Evolutionary conservation across 2,888 invertebrate genomes (phyloP).

Genomic region (Drosophila buzzatii): DNA sequence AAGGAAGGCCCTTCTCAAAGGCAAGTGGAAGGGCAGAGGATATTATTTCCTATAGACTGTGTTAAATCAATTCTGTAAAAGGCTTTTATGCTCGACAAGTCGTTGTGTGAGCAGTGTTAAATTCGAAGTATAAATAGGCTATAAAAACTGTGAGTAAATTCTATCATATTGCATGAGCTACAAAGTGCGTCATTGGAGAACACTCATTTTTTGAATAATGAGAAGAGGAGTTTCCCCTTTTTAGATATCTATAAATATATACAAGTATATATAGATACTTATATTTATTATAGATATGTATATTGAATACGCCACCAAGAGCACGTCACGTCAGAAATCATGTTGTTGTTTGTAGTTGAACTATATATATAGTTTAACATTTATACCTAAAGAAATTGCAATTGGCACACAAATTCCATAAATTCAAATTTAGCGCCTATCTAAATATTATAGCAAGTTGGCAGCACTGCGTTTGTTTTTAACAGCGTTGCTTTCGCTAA

Average conservation of each 20-base stretch:
- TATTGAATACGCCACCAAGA: not conserved
- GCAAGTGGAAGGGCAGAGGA: not conserved
- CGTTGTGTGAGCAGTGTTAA: constrained; percentile 1
- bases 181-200: not conserved
- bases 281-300: not conserved
- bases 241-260: not conserved
- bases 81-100: not conserved
- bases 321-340: not conserved
- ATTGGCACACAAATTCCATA: not conserved
- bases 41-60: not conserved
- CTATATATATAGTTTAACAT: not conserved
- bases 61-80: constrained; percentile 10
- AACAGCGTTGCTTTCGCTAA: constrained; percentile 27
- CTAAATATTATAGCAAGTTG: constrained; percentile 23
- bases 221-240: not conserved
- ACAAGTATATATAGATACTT: not conserved
- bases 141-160: constrained; percentile 1
- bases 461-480: constrained; percentile 12
- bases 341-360: too few species aligned
- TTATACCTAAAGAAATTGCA: not conserved
- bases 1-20: not conserved
- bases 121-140: constrained; percentile 4
- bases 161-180: not conserved
- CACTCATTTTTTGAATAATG: not conserved
- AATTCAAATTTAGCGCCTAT: constrained; percentile 29